Evolutionary conservation across 2,113 vertebrate species (phyloP).

Genomic region (Tetraodon nigroviridis): DNA sequence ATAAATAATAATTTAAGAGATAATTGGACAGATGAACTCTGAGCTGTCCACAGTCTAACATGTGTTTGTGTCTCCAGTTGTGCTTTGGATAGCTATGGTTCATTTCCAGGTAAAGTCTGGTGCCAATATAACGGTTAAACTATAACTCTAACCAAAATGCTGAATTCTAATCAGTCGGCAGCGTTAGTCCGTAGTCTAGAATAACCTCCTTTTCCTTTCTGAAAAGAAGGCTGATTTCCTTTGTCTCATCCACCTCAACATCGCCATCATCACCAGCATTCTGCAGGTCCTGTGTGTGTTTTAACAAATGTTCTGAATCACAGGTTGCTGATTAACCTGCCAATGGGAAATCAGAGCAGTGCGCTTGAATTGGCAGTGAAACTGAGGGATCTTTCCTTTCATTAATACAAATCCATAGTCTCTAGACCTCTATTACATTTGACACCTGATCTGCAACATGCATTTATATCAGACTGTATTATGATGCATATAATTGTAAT

Average conservation of each 20-base stretch:
- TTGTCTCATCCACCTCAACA: conserved; percentile 12
- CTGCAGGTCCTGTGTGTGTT: conserved; percentile 9
- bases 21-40: conserved; percentile 9
- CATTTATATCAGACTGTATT: no score
- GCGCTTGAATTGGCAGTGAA: conserved; percentile 3
- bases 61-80: conserved; percentile 72
- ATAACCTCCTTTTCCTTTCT: background rate
- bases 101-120: conserved; percentile 70
- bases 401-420: no score
- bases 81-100: conserved; percentile 74
- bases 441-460: no score
- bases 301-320: background rate
- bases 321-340: background rate
- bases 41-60: conserved; percentile 45
- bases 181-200: conserved; percentile 7
- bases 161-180: conserved; percentile 18
- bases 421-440: no score
- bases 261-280: conserved; percentile 6
- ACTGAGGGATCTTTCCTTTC: background rate
- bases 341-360: conserved; percentile 18
- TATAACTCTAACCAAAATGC: conserved; percentile 43
- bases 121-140: conserved; percentile 17
- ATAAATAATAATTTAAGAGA: conserved; percentile 6
- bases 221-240: background rate
- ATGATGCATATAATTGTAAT: no score